phyloP scores from a whole-genome alignment of 2,113 vertebrate genomes.

The Caloenas nicobarica region DNA sequence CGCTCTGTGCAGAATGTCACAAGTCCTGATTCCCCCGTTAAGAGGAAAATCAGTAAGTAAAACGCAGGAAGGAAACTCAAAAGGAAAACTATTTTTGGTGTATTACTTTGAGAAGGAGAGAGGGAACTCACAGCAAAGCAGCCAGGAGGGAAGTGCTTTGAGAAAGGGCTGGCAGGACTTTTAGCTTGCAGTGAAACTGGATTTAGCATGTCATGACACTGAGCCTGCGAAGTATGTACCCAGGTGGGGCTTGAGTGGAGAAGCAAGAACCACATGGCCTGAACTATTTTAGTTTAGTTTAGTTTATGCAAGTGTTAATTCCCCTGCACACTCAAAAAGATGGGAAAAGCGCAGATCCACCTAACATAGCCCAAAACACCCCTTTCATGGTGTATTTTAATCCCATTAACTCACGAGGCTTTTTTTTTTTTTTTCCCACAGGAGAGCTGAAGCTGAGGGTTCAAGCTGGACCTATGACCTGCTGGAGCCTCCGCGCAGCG shows the following conservation, averaged over 20 bases:
- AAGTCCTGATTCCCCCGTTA: not conserved
- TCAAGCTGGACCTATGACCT: not conserved
- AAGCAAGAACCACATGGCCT: not conserved
- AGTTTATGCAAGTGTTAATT: accelerated
- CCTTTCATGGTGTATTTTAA: not conserved
- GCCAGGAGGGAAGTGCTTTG: not conserved
- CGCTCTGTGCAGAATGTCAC: accelerated
- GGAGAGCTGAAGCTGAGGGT: accelerated
- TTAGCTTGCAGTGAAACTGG: not conserved
- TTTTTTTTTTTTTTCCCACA: too few relatives aligned
- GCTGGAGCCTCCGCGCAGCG: accelerated
- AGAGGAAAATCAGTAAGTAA: not conserved
- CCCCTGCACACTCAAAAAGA: accelerated
- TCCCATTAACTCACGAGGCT: accelerated
- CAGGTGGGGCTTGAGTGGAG: not conserved
- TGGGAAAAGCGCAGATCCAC: accelerated
- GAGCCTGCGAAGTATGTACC: accelerated
- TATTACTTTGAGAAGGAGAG: not conserved
- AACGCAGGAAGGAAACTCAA: not conserved
- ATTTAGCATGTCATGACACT: accelerated
- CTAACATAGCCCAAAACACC: accelerated
- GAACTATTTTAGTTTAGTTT: not conserved
- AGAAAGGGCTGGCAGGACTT: accelerated
- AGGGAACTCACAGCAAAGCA: accelerated
- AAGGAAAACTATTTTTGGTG: not conserved